Evolutionary conservation across 2,888 invertebrate species (phyloP), one percentile per base, ranked within the genome.

Genomic region (Philaethria dido): DNA sequence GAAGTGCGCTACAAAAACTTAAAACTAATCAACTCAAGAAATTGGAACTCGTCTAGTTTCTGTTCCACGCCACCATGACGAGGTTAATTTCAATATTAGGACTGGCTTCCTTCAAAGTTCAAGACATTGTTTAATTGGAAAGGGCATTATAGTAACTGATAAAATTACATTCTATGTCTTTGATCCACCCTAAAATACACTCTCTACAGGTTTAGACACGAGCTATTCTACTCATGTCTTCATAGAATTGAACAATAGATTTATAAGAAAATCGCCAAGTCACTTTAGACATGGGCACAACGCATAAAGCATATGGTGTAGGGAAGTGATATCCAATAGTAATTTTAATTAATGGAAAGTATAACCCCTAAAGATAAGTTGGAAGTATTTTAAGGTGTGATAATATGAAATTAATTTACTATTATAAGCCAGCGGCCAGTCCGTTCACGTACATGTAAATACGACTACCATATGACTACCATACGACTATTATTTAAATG

Each of bases 1-100:
- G 92, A 92, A 90, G 88, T 89, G 80, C 85, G 86, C 86, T 82
- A 89, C 85, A 89, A 89, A 88, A 88, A 88, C 82, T 78, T 78
- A 73, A 72, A 83, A 83, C 86, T 81, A 89, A 89, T 89, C 89
- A 87, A 88, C 83, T 85, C 78, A 83, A 87, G 86, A 86, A 83
- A 82, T 82, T 81, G 75, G 80, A 87, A 88, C 80, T 84, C 86
- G 79, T 83, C 57, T 42, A 25, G 57, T 78, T 82, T 80, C 88
- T 87, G 88, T 78, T 85, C 83, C 80, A 84, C 78, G 80, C 78
- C 80, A 78, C 78, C 80, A 79, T 83, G 86, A 84, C 84, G 79
- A 74, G 74, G 78, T 74, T 75, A 74, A 78, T 78, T 81, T 74
- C 52, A 39, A 71, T 78, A 77, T 78, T 78, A 77, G 72, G 76